A percentile compares a stretch with the other conserved stretches of the same genome.
Evolutionary conservation across 1,140 invertebrate species (phyloP).

Genomic region (Drosophila nigromelanica): DNA sequence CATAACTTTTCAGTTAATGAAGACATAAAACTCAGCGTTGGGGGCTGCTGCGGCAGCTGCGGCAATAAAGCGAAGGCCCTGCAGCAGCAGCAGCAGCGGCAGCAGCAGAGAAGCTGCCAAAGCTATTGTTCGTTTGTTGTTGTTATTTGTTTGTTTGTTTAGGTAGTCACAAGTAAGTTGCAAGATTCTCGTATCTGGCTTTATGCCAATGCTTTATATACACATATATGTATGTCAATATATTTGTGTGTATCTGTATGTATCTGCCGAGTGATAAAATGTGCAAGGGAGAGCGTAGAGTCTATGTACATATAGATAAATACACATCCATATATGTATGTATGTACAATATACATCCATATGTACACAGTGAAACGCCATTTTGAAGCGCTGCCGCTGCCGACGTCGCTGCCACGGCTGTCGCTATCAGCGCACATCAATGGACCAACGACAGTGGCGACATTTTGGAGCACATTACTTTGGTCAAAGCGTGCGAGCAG

Average conservation of each 20-base stretch:
- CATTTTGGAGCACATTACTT: slow-evolving; percentile 79
- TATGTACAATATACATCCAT: slow-evolving; percentile 12
- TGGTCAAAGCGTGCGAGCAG: slow-evolving; percentile 66
- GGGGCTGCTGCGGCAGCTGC: slow-evolving; percentile 64
- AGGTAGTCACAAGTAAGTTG: slow-evolving; percentile 71
- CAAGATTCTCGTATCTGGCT: slow-evolving; percentile 35
- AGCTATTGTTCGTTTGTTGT: slow-evolving; percentile 40
- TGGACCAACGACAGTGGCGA: slow-evolving; percentile 79
- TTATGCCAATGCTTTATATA: slow-evolving; percentile 23
- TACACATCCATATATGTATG: background rate
- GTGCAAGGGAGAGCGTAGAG: slow-evolving; percentile 6
- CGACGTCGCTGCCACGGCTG: slow-evolving; percentile 41
- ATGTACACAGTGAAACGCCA: slow-evolving; percentile 50
- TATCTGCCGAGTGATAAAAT: slow-evolving; percentile 57
- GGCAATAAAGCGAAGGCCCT: slow-evolving; percentile 50
- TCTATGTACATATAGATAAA: slow-evolving; percentile 9
- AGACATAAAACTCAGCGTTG: slow-evolving; percentile 77
- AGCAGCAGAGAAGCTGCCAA: slow-evolving; percentile 32
- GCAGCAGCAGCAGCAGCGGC: slow-evolving; percentile 39
- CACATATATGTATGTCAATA: background rate
- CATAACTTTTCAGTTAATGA: slow-evolving; percentile 83
- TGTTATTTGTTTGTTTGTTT: slow-evolving; percentile 43
- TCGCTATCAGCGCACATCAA: slow-evolving; percentile 78
- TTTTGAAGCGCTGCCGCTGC: slow-evolving; percentile 54
- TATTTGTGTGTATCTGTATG: slow-evolving; percentile 20